These are phyloP conservation scores for Coryphaenoides rupestris DNA, from an alignment of 2,113 vertebrate genomes.

Conservation along the genomic window DNA sequence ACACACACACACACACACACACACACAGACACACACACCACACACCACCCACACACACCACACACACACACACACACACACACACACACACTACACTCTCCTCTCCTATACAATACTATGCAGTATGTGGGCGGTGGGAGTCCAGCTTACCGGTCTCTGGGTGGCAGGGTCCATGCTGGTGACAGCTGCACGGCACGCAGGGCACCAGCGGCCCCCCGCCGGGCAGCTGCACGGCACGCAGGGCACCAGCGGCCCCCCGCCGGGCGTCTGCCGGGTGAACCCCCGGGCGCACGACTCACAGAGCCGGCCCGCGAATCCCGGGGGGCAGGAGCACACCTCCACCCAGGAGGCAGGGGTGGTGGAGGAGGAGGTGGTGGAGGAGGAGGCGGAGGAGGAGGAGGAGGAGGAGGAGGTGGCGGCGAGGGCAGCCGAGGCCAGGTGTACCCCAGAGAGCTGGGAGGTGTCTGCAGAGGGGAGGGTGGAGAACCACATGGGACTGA, in stretches of 20 bases:
- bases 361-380: neutral
- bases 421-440: conserved; percentile 72
- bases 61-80: too few relatives aligned
- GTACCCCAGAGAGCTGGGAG: conserved; percentile 72
- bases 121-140: neutral
- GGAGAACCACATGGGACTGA: too few relatives aligned
- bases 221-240: conserved; percentile 73
- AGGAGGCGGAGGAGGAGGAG: neutral
- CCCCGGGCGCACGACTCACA: conserved; percentile 81
- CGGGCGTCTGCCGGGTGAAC: conserved; percentile 77
- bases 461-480: conserved; percentile 63
- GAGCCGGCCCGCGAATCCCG: conserved; percentile 79
- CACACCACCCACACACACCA: too few relatives aligned
- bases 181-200: conserved; percentile 86
- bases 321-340: conserved; percentile 82
- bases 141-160: conserved; percentile 77
- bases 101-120: too few relatives aligned
- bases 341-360: conserved; percentile 76
- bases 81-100: too few relatives aligned
- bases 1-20: neutral
- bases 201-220: conserved; percentile 57
- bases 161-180: conserved; percentile 84
- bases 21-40: too few relatives aligned
- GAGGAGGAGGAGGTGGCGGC: neutral
- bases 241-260: conserved; percentile 60